phyloP scores from a whole-genome alignment of 2,113 vertebrate species.

The Panurus biarmicus region DNA sequence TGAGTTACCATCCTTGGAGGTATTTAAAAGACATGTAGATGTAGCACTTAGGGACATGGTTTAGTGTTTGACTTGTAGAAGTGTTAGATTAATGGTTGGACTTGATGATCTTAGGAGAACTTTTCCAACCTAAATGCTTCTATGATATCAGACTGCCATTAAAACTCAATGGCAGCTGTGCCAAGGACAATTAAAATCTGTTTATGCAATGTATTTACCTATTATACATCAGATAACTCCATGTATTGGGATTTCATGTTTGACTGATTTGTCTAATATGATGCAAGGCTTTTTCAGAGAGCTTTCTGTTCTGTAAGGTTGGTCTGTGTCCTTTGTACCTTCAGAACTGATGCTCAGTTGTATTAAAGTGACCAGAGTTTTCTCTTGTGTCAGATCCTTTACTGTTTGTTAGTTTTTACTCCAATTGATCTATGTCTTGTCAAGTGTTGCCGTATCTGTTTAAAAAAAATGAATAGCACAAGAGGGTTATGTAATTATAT shows the following conservation, averaged over 20 bases:
- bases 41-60: neutral
- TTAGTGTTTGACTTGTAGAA: neutral
- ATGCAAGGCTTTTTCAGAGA: neutral
- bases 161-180: neutral
- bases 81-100: neutral
- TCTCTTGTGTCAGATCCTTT: neutral
- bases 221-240: neutral
- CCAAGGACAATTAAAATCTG: neutral
- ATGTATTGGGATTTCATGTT: neutral
- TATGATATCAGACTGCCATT: neutral
- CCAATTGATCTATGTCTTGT: neutral
- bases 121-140: neutral
- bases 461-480: neutral
- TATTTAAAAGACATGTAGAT: neutral
- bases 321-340: neutral
- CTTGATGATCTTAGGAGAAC: neutral
- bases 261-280: neutral
- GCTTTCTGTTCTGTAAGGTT: neutral
- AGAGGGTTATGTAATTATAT: neutral
- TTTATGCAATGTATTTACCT: neutral
- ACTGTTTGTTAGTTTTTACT: neutral
- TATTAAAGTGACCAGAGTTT: neutral
- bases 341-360: neutral
- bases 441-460: neutral
- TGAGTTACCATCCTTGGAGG: neutral